A percentile compares a stretch with the other conserved stretches of the same genome.
phyloP scores from a whole-genome alignment of 2,113 vertebrate species.

The Plotosus lineatus region DNA sequence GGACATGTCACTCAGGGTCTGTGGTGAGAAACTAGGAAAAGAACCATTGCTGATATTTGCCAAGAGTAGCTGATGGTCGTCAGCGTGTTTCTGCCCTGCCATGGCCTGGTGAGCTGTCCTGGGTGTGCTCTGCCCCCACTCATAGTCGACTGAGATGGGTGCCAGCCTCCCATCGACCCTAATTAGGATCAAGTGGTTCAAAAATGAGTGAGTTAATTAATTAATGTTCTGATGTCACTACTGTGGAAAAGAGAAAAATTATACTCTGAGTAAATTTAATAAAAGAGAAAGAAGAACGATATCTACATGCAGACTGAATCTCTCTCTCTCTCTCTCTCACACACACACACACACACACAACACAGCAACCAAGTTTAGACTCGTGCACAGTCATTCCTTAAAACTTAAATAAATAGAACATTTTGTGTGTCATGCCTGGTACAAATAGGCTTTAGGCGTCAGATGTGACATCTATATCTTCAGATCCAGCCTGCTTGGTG shows the following conservation, averaged over 20 bases:
- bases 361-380: conserved; percentile 38
- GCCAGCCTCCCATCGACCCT: no score
- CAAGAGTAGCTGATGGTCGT: no score
- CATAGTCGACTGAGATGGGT: no score
- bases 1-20: no score
- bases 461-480: conserved; percentile 96
- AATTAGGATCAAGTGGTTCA: no score
- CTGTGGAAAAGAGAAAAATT: background rate
- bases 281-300: background rate
- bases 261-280: background rate
- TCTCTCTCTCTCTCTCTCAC: background rate
- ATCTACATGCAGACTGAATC: background rate
- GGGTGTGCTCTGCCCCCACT: no score
- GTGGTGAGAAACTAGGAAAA: no score
- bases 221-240: background rate
- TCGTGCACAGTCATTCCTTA: conserved; percentile 62
- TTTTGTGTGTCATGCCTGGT: conserved; percentile 40
- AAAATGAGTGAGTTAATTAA: no score
- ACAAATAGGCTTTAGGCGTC: conserved; percentile 77
- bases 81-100: no score
- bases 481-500: conserved; percentile 90
- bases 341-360: conserved; percentile 37
- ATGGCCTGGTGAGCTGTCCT: no score
- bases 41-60: no score
- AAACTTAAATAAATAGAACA: conserved; percentile 74